Conservation (phyloP, 2,797 vertebrate genomes). For the Vespertilio murinus region DNA sequence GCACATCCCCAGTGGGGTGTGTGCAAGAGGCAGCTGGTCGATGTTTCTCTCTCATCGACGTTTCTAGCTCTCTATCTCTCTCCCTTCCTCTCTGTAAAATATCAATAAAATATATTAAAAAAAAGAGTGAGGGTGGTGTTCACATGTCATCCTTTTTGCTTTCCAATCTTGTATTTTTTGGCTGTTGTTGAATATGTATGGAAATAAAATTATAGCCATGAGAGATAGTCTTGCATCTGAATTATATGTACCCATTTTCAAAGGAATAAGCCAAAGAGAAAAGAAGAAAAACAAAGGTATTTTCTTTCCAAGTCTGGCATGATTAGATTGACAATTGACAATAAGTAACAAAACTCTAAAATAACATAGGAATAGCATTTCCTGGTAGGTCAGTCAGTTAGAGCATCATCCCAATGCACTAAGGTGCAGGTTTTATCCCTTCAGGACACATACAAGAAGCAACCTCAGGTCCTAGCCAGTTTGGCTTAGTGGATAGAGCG, state of each 20-base stretch:
- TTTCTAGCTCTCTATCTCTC: too few species aligned
- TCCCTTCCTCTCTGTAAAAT: too few species aligned
- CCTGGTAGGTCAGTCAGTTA: not conserved
- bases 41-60: too few species aligned
- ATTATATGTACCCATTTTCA: not conserved
- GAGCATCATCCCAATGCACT: not conserved
- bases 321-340: not conserved
- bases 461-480: not conserved
- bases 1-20: too few species aligned
- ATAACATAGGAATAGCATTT: not conserved
- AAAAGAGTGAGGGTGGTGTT: constrained; percentile 53
- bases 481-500: too few species aligned
- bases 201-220: constrained; percentile 19
- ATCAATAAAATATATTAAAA: too few species aligned
- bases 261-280: not conserved
- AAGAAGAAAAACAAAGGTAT: not conserved
- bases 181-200: constrained; percentile 59
- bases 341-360: not conserved
- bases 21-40: too few species aligned
- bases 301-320: not conserved
- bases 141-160: constrained; percentile 25
- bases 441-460: not conserved
- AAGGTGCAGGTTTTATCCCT: not conserved
- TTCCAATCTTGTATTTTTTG: constrained; percentile 50
- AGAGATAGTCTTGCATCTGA: not conserved